A percentile compares a stretch with the other conserved stretches of the same genome.
These are phyloP conservation scores for Benthosema pterotum DNA, from an alignment of 2,797 vertebrate genomes.

Conservation along the genomic window DNA sequence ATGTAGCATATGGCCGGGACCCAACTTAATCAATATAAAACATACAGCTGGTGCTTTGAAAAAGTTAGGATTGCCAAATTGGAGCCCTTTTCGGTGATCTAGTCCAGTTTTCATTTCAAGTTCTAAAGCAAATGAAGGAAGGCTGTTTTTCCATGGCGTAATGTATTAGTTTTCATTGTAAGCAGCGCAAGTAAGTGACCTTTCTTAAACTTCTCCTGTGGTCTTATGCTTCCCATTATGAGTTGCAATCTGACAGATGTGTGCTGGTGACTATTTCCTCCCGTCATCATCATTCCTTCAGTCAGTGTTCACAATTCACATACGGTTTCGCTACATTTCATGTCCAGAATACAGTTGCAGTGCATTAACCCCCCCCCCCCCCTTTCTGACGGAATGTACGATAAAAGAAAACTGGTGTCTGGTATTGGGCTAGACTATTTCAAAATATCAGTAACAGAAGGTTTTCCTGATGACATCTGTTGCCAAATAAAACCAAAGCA, in stretches of 20 bases:
- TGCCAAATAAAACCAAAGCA: neutral
- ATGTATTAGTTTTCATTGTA: neutral
- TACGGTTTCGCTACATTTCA: too few species aligned
- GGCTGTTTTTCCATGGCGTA: neutral
- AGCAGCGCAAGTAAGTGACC: conserved; percentile 2
- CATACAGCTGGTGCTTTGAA: too few species aligned
- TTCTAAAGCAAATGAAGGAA: neutral
- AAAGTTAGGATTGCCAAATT: neutral
- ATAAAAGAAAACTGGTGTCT: neutral
- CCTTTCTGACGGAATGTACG: too few species aligned
- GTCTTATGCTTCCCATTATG: conserved; percentile 8
- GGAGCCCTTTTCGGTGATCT: neutral
- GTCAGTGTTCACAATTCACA: too few species aligned
- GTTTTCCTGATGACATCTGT: neutral
- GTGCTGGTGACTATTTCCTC: conserved; percentile 16
- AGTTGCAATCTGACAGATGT: conserved; percentile 12
- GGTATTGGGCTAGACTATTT: neutral
- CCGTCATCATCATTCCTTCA: neutral
- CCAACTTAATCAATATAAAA: too few species aligned
- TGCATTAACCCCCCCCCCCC: too few species aligned
- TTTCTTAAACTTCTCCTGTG: neutral
- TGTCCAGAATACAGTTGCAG: too few species aligned
- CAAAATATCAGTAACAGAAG: neutral
- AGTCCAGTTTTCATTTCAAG: neutral
- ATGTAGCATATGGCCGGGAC: too few species aligned